phyloP scores from a whole-genome alignment of 2,797 vertebrate species.

The Eleutherodactylus coqui region DNA sequence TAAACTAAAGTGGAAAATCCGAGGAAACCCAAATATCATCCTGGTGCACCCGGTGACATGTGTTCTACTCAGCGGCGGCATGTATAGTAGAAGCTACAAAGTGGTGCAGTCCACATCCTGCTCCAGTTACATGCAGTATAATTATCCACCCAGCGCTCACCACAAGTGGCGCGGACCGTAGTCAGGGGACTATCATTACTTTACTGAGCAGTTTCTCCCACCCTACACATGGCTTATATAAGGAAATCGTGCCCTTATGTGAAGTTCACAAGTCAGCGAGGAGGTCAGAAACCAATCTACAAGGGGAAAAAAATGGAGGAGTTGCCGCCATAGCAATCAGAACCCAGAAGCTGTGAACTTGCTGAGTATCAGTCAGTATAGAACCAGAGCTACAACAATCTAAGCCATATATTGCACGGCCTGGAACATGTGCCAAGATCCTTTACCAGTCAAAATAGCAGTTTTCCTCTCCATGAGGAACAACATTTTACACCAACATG shows the following conservation, averaged over 20 bases:
- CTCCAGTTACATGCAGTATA: slow-evolving; percentile 12
- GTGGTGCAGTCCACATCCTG: slow-evolving; percentile 20
- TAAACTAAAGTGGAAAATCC: neutral
- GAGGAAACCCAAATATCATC: neutral
- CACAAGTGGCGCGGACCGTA: neutral
- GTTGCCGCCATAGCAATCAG: neutral
- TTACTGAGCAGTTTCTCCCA: neutral
- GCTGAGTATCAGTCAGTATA: no score
- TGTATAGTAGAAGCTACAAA: neutral
- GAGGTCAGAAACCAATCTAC: neutral
- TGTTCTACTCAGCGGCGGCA: neutral
- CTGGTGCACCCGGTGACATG: neutral
- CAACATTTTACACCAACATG: no score
- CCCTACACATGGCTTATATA: neutral
- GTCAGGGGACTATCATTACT: neutral
- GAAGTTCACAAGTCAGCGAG: neutral
- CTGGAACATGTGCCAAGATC: no score
- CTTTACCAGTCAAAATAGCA: no score
- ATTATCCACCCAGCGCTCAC: slow-evolving; percentile 37
- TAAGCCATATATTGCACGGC: no score
- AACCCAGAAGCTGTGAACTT: no score
- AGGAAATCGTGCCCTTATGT: slow-evolving; percentile 14
- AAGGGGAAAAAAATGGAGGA: neutral
- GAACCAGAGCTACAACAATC: no score
- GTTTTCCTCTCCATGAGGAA: no score